Percentiles rank a stretch among this genome's conserved stretches.
These are phyloP conservation scores for Equus quagga DNA, from an alignment of 2,113 vertebrate genomes.

Conservation along the genomic window DNA sequence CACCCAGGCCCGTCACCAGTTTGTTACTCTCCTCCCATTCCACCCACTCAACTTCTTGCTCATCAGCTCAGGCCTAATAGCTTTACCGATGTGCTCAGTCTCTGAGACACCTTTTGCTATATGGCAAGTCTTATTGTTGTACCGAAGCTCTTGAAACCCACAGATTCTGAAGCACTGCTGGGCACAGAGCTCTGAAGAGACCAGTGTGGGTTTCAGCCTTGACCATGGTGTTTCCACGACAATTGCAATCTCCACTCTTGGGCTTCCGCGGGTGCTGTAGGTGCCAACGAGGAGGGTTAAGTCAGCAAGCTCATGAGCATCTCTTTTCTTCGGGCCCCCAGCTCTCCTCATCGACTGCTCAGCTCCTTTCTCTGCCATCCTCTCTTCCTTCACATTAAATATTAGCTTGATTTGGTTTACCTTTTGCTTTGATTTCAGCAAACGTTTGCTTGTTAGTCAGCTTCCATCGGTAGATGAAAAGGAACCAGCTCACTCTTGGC, in stretches of 20 bases:
- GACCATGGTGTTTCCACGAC: not conserved
- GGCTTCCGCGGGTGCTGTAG: not conserved
- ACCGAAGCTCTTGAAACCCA: not conserved
- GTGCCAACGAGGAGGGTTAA: not conserved
- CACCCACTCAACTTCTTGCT: not conserved
- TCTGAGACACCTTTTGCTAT: not conserved
- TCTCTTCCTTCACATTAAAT: not conserved
- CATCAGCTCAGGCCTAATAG: not conserved
- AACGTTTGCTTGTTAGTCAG: conserved; percentile 43
- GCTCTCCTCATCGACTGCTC: not conserved
- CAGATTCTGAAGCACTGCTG: not conserved
- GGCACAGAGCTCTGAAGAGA: not conserved
- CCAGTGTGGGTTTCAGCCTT: not conserved
- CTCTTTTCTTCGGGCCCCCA: not conserved
- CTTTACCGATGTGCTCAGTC: not conserved
- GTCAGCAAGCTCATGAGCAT: not conserved
- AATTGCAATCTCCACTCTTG: not conserved
- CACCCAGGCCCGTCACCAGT: no score
- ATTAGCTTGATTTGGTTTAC: not conserved
- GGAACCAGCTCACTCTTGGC: not conserved
- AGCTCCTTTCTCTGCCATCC: not conserved
- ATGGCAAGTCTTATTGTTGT: not conserved
- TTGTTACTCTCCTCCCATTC: not conserved
- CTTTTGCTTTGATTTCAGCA: conserved; percentile 39
- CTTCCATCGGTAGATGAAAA: not conserved